These are phyloP conservation scores for Sternotherus odoratus DNA, from an alignment of 2,797 vertebrate species.

Conservation along the genomic window DNA sequence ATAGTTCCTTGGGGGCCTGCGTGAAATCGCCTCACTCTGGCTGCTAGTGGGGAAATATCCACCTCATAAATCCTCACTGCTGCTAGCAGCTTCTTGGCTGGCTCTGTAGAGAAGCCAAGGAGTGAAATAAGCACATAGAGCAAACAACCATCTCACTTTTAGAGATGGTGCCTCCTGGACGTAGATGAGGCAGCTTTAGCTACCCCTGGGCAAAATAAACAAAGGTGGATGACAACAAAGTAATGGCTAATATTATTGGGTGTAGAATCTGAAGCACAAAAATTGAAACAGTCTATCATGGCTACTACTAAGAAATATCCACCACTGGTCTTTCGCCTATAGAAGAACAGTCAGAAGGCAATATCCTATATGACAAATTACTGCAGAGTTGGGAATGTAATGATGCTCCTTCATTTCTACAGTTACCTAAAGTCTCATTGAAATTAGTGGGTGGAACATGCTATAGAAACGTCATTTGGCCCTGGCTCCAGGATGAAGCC, in stretches of 20 bases:
- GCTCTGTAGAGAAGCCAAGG: background rate
- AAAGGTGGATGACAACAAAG: background rate
- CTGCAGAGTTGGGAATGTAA: background rate
- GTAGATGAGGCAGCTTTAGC: background rate
- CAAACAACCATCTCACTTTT: background rate
- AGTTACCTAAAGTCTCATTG: background rate
- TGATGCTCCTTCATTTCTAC: background rate
- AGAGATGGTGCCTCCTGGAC: fast-evolving
- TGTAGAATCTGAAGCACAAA: background rate
- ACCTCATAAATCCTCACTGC: background rate
- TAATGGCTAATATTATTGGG: background rate
- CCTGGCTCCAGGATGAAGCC: background rate
- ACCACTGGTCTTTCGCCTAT: background rate
- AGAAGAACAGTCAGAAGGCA: background rate
- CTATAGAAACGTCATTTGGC: background rate
- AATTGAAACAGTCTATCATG: background rate
- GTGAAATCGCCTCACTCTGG: background rate
- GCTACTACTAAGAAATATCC: background rate
- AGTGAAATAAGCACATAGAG: background rate
- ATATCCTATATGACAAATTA: background rate
- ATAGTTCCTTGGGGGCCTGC: background rate
- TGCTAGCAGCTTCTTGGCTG: background rate
- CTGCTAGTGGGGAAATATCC: background rate
- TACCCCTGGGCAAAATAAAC: background rate
- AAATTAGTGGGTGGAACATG: background rate